Conservation (phyloP, 1,140 invertebrate species). For the Anoplophora glabripennis region DNA sequence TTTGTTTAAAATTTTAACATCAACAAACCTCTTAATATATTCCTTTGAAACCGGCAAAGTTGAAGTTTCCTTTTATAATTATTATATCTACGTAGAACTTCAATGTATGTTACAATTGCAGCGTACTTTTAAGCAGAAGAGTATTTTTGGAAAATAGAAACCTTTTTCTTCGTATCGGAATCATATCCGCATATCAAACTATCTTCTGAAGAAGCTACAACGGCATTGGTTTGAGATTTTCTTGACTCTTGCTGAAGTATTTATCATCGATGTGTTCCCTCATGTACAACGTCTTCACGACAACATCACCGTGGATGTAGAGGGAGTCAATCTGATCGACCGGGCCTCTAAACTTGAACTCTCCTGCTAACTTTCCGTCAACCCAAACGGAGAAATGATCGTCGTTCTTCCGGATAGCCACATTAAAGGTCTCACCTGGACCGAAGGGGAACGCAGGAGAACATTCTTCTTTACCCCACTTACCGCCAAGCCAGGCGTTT, state of each 20-base stretch:
- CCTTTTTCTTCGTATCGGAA: no score
- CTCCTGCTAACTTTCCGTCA: conserved; percentile 48
- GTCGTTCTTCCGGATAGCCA: conserved; percentile 46
- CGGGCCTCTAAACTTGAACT: conserved; percentile 44
- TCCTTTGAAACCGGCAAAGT: no score
- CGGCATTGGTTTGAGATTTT: background rate
- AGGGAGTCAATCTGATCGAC: conserved; percentile 47
- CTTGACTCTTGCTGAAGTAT: background rate
- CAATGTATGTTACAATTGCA: no score
- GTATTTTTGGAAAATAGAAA: no score
- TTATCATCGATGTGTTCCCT: conserved; percentile 24
- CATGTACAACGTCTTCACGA: conserved; percentile 30
- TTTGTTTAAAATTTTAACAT: no score
- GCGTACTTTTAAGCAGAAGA: no score
- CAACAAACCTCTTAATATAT: no score
- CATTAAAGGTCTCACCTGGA: conserved; percentile 49
- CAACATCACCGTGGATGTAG: conserved; percentile 52
- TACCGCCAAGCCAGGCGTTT: conserved; percentile 52
- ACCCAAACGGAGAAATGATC: conserved; percentile 50
- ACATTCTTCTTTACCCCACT: conserved; percentile 51
- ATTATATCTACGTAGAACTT: no score
- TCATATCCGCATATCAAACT: no score
- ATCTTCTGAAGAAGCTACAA: no score
- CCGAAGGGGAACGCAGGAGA: conserved; percentile 50
- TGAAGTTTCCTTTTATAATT: no score